These are phyloP conservation scores for Apocheima hispidaria DNA, from an alignment of 2,888 invertebrate species.

Conservation along the genomic window DNA sequence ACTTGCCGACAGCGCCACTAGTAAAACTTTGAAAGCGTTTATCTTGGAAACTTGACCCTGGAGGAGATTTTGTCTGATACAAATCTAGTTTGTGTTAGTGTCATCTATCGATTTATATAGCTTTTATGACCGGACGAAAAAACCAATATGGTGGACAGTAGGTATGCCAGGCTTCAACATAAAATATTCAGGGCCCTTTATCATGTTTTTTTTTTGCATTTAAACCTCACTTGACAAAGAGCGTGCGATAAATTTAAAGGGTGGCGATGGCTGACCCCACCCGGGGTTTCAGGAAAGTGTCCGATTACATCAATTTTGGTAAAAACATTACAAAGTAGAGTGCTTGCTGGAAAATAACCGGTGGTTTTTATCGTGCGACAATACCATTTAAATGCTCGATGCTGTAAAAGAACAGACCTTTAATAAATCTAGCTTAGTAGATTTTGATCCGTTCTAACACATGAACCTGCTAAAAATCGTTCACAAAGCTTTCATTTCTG, in stretches of 20 bases:
- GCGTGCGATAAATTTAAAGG: constrained; percentile 71
- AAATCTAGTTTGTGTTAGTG: too few relatives aligned
- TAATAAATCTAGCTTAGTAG: too few relatives aligned
- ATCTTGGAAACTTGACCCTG: too few relatives aligned
- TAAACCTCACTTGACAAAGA: constrained; percentile 70
- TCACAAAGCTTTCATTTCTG: constrained; percentile 5
- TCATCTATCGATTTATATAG: too few relatives aligned
- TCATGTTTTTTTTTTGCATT: constrained; percentile 74
- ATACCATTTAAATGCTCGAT: constrained; percentile 10
- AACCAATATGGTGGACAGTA: too few relatives aligned
- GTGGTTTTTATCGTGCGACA: constrained; percentile 1
- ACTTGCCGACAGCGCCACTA: too few relatives aligned
- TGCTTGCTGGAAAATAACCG: constrained; percentile 11
- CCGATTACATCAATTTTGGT: constrained; percentile 29
- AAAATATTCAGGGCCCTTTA: too few relatives aligned
- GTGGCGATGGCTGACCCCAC: constrained; percentile 49
- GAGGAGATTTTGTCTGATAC: too few relatives aligned
- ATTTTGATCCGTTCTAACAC: too few relatives aligned
- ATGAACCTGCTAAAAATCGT: neutral
- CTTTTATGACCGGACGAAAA: too few relatives aligned
- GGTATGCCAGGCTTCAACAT: too few relatives aligned
- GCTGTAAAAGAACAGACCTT: neutral
- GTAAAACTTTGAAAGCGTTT: too few relatives aligned
- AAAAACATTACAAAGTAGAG: constrained; percentile 25
- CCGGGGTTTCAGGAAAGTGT: constrained; percentile 59